Evolutionary conservation across 2,888 invertebrate species (phyloP).

Genomic region (Drosophila koepferae): DNA sequence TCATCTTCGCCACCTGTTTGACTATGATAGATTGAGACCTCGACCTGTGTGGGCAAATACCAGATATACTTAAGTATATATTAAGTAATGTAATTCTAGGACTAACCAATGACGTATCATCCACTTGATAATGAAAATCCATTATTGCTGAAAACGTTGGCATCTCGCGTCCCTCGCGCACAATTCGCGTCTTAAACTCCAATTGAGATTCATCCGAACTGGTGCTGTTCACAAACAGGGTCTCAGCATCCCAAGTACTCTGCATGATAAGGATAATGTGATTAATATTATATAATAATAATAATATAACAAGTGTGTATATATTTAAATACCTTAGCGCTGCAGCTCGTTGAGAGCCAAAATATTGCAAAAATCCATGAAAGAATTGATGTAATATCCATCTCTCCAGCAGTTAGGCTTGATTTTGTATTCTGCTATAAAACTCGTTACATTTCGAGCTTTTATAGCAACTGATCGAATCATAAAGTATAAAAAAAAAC

Average conservation of each 20-base stretch:
- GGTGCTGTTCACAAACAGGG: not conserved
- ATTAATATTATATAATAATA: not conserved
- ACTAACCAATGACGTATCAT: not conserved
- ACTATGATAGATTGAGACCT: not conserved
- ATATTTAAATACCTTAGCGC: not conserved
- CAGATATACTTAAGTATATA: too few species aligned
- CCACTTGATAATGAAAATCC: not conserved
- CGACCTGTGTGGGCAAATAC: not conserved
- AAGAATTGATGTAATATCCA: not conserved
- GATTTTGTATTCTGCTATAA: not conserved
- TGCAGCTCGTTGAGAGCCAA: conserved; percentile 2
- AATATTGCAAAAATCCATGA: not conserved
- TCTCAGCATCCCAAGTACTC: not conserved
- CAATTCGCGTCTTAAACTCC: not conserved
- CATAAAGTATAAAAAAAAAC: not conserved
- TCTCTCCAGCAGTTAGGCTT: not conserved
- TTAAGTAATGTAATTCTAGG: not conserved
- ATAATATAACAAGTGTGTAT: not conserved
- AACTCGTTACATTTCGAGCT: not conserved
- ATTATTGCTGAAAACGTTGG: not conserved
- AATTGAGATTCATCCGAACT: not conserved
- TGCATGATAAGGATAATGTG: not conserved
- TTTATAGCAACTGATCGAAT: not conserved
- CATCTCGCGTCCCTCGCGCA: not conserved
- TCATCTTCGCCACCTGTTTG: conserved; percentile 4